Evolutionary conservation across 2,888 invertebrate species (phyloP).

Genomic region (Pyrochroa serraticornis): DNA sequence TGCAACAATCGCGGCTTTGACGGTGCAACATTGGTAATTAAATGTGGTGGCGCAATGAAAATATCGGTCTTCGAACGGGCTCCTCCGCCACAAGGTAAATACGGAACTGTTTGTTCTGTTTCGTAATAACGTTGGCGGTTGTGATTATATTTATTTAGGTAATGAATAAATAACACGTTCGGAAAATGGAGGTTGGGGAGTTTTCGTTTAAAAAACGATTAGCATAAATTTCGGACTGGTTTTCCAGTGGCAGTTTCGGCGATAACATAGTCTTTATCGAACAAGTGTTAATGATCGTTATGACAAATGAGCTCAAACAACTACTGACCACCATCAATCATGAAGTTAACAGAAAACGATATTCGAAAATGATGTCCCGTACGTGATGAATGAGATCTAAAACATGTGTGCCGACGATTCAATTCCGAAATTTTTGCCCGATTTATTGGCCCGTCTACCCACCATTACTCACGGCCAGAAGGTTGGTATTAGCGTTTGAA

Average conservation of each 20-base stretch:
- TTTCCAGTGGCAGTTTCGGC: not conserved
- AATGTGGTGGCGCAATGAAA: too few relatives aligned
- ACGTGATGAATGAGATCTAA: constrained; percentile 27
- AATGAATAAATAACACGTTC: too few relatives aligned
- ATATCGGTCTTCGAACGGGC: too few relatives aligned
- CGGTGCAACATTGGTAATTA: too few relatives aligned
- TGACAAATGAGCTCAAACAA: constrained; percentile 36
- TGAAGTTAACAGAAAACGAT: constrained; percentile 28
- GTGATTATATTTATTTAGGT: too few relatives aligned
- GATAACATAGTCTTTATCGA: constrained; percentile 23
- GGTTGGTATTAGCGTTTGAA: too few relatives aligned
- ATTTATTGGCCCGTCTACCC: constrained; percentile 3
- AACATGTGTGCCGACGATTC: constrained; percentile 17
- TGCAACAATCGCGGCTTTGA: too few relatives aligned
- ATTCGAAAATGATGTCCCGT: constrained; percentile 26
- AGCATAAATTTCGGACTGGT: constrained; percentile 5
- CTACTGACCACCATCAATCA: constrained; percentile 37
- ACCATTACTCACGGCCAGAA: too few relatives aligned
- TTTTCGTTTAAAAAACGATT: constrained; percentile 6
- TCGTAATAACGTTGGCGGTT: too few relatives aligned
- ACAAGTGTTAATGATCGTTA: constrained; percentile 31
- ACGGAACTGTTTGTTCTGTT: too few relatives aligned
- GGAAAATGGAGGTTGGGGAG: not conserved
- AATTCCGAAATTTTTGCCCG: constrained; percentile 11
- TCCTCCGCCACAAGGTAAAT: too few relatives aligned